A percentile compares a stretch with the other conserved stretches of the same genome.
Evolutionary conservation across 2,888 invertebrate genomes (phyloP).

Genomic region (Aricia artaxerxes): DNA sequence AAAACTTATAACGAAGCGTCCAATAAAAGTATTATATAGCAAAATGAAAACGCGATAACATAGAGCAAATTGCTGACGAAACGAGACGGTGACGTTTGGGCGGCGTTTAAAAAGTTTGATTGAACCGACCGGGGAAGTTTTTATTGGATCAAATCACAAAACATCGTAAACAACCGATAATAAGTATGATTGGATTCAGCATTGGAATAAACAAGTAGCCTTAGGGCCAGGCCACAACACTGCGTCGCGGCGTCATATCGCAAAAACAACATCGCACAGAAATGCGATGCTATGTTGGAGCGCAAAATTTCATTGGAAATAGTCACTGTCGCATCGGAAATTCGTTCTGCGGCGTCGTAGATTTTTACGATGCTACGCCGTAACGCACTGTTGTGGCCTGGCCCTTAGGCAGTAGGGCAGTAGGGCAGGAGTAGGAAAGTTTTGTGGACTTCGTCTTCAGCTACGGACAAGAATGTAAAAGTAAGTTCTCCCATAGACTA

Average conservation of each 20-base stretch:
- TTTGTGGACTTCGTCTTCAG: background rate
- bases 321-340: too few species aligned
- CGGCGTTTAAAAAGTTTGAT: conserved; percentile 76
- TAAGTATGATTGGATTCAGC: conserved; percentile 38
- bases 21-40: conserved; percentile 62
- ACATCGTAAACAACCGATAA: conserved; percentile 53
- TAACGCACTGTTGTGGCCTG: too few species aligned
- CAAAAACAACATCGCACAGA: too few species aligned
- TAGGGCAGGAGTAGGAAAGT: background rate
- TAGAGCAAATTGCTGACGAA: conserved; percentile 56
- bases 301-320: too few species aligned
- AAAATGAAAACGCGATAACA: conserved; percentile 65
- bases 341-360: too few species aligned
- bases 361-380: too few species aligned
- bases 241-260: too few species aligned
- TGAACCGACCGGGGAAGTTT: conserved; percentile 61
- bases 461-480: background rate
- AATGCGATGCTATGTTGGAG: too few species aligned
- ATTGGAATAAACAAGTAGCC: background rate
- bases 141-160: conserved; percentile 72
- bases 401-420: background rate
- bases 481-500: background rate
- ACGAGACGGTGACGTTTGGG: conserved; percentile 42
- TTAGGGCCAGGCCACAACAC: too few species aligned
- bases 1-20: conserved; percentile 52